Conservation (phyloP, 1,140 invertebrate genomes). For the Rhopalosiphum maidis region DNA sequence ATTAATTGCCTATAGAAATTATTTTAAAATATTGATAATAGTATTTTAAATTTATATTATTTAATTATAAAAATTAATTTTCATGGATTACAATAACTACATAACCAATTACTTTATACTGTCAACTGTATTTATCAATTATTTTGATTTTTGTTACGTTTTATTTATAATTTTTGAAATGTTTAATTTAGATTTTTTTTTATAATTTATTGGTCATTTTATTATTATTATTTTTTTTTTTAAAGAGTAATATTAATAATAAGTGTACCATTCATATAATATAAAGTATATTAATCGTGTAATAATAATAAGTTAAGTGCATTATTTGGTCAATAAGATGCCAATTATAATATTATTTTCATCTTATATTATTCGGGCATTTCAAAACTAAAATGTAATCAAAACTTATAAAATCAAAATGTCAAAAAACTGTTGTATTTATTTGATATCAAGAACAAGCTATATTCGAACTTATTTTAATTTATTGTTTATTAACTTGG, state of each 20-base stretch:
- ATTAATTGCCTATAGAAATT: background rate
- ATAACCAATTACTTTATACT: background rate
- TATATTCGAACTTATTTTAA: background rate
- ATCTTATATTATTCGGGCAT: background rate
- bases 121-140: background rate
- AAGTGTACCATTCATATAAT: background rate
- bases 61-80: background rate
- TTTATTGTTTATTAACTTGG: background rate
- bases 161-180: conserved; percentile 1
- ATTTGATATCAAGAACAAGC: background rate
- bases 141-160: background rate
- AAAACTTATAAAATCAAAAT: background rate
- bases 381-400: conserved; percentile 20
- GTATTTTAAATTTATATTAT: background rate
- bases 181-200: background rate
- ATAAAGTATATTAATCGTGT: background rate
- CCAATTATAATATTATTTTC: background rate
- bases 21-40: background rate
- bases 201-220: background rate
- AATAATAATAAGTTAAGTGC: conserved; percentile 9
- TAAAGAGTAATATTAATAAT: background rate
- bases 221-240: background rate
- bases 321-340: background rate
- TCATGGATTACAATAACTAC: background rate
- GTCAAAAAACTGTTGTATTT: background rate